Evolutionary conservation across 2,797 vertebrate genomes (phyloP).

Genomic region (Lepus oiostolus): DNA sequence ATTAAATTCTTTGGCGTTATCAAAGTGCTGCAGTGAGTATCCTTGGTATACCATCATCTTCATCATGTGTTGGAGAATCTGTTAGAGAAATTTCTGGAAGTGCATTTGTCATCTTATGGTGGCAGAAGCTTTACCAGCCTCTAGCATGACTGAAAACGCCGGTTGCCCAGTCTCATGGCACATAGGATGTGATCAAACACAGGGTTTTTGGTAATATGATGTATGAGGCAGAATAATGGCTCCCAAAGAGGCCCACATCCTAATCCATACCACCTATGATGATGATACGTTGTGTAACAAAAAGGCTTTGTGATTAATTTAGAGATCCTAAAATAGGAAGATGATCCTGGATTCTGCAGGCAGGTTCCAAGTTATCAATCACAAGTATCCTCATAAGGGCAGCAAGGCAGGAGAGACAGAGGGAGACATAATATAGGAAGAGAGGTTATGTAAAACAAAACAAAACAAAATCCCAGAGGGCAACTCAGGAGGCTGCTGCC

Average conservation of each 20-base stretch:
- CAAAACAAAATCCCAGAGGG: not conserved
- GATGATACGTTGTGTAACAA: not conserved
- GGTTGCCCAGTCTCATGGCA: not conserved
- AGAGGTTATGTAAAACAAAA: not conserved
- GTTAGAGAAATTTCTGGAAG: not conserved
- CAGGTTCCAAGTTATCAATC: not conserved
- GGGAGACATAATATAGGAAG: not conserved
- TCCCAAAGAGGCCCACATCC: not conserved
- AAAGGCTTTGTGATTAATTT: not conserved
- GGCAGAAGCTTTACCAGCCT: not conserved
- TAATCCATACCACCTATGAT: not conserved
- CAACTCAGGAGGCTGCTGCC: rapidly evolving
- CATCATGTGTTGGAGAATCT: not conserved
- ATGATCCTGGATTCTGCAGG: not conserved
- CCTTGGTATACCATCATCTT: not conserved
- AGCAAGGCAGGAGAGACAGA: not conserved
- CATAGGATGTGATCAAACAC: not conserved
- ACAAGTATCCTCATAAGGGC: not conserved
- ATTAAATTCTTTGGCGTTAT: not conserved
- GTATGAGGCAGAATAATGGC: not conserved
- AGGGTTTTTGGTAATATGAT: not conserved
- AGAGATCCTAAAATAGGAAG: not conserved
- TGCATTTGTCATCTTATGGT: not conserved
- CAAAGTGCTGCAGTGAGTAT: not conserved
- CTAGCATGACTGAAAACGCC: not conserved